phyloP scores from a whole-genome alignment of 2,797 vertebrate genomes.

The Salarias fasciatus region DNA sequence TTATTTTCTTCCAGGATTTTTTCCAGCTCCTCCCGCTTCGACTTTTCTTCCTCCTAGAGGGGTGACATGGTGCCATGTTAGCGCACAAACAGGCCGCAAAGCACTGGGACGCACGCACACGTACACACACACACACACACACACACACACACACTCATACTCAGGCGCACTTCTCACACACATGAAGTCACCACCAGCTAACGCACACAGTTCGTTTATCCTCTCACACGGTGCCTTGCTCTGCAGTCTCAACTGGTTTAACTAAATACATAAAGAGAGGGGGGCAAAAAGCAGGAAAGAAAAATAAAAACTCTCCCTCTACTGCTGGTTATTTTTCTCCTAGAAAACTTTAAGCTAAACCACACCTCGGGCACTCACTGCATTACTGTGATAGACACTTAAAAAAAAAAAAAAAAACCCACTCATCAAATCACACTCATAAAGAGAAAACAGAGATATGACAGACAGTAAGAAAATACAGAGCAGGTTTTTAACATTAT shows the following conservation, averaged over 20 bases:
- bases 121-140: background rate
- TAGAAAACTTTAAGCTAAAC: slow-evolving; percentile 37
- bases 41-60: slow-evolving; percentile 99
- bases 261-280: slow-evolving; percentile 42
- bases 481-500: slow-evolving; percentile 80
- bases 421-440: slow-evolving; percentile 65
- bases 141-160: background rate
- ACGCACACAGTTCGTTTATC: slow-evolving; percentile 43
- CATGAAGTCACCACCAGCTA: too few species aligned
- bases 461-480: slow-evolving; percentile 72
- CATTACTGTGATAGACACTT: slow-evolving; percentile 33
- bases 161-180: background rate
- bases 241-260: slow-evolving; percentile 52
- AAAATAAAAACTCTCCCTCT: slow-evolving; percentile 47
- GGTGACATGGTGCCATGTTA: slow-evolving; percentile 93
- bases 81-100: slow-evolving; percentile 78
- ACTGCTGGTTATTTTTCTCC: slow-evolving; percentile 40
- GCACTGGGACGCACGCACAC: slow-evolving; percentile 37
- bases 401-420: slow-evolving; percentile 34
- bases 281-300: slow-evolving; percentile 14
- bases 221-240: slow-evolving; percentile 58
- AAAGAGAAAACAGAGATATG: slow-evolving; percentile 72
- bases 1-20: slow-evolving; percentile 99
- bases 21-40: slow-evolving; percentile 98
- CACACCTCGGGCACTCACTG: slow-evolving; percentile 50